A percentile compares a stretch with the other conserved stretches of the same genome.
phyloP scores from a whole-genome alignment of 2,797 vertebrate genomes.

The Myotis findleyi region DNA sequence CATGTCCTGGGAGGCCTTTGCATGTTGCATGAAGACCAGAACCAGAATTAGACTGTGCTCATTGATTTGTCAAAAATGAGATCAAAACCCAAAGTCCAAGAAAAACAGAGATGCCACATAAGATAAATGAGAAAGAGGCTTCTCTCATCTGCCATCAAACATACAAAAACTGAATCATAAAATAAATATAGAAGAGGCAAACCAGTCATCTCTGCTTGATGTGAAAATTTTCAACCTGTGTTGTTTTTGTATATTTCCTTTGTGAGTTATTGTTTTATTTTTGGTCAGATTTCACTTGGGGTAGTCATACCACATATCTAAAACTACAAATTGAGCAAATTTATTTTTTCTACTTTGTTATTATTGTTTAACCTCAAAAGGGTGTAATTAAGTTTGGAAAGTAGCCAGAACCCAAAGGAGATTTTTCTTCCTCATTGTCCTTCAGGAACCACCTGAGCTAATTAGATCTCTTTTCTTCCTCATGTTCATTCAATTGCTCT shows the following conservation, averaged over 20 bases:
- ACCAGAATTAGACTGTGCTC: neutral
- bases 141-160: neutral
- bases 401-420: neutral
- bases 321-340: no score
- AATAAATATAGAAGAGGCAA: neutral
- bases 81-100: neutral
- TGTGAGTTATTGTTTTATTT: neutral
- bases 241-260: neutral
- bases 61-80: neutral
- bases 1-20: neutral
- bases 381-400: neutral
- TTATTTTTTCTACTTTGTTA: neutral
- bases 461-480: neutral
- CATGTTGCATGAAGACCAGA: neutral
- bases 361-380: neutral
- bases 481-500: neutral
- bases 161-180: neutral
- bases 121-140: neutral
- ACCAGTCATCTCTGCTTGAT: neutral
- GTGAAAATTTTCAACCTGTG: neutral
- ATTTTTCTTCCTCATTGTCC: neutral
- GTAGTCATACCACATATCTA: neutral
- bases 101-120: neutral
- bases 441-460: neutral
- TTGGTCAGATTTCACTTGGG: neutral